phyloP scores from a whole-genome alignment of 2,888 invertebrate genomes.

The Cloeon dipterum region DNA sequence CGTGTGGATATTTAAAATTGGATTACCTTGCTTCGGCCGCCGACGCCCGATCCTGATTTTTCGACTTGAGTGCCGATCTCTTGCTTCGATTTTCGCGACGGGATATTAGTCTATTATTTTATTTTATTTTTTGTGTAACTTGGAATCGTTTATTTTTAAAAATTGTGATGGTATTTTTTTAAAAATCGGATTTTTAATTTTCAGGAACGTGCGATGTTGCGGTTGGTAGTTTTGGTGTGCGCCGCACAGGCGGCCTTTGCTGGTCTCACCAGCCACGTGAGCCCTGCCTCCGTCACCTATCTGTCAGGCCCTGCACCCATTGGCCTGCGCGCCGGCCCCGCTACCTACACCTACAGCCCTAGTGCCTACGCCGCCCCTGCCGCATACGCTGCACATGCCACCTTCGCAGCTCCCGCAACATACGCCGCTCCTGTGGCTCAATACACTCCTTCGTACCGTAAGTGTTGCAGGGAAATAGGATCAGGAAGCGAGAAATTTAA shows the following conservation, averaged over 20 bases:
- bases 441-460: no score
- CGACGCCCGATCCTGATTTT: no score
- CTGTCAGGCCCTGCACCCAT: conserved; percentile 13
- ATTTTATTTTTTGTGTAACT: no score
- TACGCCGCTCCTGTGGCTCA: no score
- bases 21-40: no score
- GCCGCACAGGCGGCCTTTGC: background rate
- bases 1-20: background rate
- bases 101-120: background rate
- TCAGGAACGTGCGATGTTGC: background rate
- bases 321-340: conserved; percentile 14
- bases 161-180: no score
- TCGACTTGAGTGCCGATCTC: no score
- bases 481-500: no score
- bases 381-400: conserved; percentile 15
- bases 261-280: conserved; percentile 11
- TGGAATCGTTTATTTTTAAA: no score
- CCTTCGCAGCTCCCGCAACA: conserved; percentile 4
- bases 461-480: no score
- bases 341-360: conserved; percentile 12
- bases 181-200: background rate
- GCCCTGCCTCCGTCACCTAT: conserved; percentile 29
- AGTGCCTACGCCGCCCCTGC: conserved; percentile 12
- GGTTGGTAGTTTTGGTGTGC: background rate
- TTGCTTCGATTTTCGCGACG: no score